Evolutionary conservation across 64 coral and sea anemone species (phyloP).

Genomic region (Astreopora myriophthalma): DNA sequence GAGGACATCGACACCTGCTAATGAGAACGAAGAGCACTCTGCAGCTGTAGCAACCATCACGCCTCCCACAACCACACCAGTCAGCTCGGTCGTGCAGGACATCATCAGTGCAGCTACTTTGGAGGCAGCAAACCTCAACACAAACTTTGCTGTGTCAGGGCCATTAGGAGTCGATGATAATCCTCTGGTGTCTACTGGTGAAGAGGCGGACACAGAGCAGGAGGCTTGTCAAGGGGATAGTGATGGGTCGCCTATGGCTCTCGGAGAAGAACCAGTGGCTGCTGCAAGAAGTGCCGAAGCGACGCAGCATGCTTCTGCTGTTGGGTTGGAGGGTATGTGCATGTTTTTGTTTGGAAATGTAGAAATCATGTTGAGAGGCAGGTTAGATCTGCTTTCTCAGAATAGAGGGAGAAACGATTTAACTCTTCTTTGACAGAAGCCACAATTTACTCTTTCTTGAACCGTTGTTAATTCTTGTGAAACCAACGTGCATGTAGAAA

Average conservation of each 20-base stretch:
- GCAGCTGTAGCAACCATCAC: neutral
- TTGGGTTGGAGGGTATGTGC: neutral
- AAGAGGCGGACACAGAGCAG: neutral
- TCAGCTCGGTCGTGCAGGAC: constrained; percentile 9
- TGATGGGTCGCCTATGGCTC: constrained; percentile 17
- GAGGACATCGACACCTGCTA: constrained; percentile 20
- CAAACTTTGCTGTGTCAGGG: neutral
- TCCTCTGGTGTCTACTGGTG: neutral
- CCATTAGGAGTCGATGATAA: neutral
- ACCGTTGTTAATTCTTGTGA: no score
- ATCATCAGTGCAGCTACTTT: constrained; percentile 27
- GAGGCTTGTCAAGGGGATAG: neutral
- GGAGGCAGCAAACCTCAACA: neutral
- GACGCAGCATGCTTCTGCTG: neutral
- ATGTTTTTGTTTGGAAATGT: neutral
- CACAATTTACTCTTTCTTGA: no score
- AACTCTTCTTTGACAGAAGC: no score
- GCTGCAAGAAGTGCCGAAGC: neutral
- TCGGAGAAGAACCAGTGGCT: neutral
- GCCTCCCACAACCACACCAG: neutral
- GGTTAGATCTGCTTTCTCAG: no score
- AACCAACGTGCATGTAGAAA: no score
- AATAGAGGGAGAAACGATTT: no score
- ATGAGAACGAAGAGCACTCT: neutral
- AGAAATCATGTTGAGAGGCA: no score